These are phyloP conservation scores for Antrozous pallidus DNA, from an alignment of 2,797 vertebrate genomes.

Conservation along the genomic window DNA sequence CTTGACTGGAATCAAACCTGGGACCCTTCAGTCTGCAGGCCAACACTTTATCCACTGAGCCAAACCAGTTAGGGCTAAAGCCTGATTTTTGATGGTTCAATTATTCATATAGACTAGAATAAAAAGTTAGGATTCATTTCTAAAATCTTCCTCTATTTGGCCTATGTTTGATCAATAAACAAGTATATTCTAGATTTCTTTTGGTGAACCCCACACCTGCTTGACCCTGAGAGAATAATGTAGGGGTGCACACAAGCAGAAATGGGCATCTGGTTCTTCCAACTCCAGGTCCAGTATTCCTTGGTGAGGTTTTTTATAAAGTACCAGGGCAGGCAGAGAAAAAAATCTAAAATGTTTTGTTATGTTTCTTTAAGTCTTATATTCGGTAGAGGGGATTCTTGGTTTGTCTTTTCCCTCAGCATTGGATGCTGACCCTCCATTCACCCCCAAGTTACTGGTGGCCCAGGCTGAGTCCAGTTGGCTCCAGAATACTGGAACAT, in stretches of 20 bases:
- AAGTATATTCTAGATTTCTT: slow-evolving; percentile 12
- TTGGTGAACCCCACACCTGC: background rate
- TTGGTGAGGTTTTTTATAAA: slow-evolving; percentile 13
- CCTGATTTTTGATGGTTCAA: background rate
- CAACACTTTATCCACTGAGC: too few relatives aligned
- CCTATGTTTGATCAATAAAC: background rate
- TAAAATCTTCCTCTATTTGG: slow-evolving; percentile 18
- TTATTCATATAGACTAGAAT: background rate
- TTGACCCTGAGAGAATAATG: background rate
- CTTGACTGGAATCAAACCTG: too few relatives aligned
- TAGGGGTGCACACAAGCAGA: background rate
- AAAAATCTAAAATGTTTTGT: background rate
- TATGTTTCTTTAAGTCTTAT: background rate
- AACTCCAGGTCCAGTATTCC: background rate
- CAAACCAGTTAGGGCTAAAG: too few relatives aligned
- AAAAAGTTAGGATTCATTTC: slow-evolving; percentile 2
- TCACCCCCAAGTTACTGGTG: slow-evolving; percentile 5
- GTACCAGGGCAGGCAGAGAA: background rate
- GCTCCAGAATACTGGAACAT: slow-evolving; percentile 27
- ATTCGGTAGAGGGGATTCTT: background rate
- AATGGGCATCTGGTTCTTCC: background rate
- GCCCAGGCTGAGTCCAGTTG: slow-evolving; percentile 20
- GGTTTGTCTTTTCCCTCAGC: background rate
- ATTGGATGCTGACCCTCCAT: background rate
- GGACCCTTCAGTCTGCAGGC: too few relatives aligned